Evolutionary conservation across 2,113 vertebrate species (phyloP).

Genomic region (Panthera uncia): DNA sequence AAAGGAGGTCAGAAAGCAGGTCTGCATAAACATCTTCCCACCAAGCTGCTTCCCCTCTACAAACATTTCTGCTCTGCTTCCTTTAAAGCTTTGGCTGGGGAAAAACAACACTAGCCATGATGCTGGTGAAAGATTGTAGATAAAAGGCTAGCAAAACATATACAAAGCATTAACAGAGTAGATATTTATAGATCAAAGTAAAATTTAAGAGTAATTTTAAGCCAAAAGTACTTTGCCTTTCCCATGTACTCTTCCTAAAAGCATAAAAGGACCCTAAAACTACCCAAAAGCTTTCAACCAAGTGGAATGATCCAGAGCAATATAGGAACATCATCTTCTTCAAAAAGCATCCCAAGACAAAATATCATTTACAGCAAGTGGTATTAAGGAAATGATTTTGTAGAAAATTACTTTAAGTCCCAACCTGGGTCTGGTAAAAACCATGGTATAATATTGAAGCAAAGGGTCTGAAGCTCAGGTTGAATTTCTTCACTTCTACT

Average conservation of each 20-base stretch:
- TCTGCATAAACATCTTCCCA: background rate
- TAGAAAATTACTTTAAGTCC: background rate
- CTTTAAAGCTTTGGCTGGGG: background rate
- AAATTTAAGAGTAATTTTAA: slow-evolving; percentile 20
- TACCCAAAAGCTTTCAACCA: slow-evolving; percentile 1
- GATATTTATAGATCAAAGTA: slow-evolving; percentile 35
- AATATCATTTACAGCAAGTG: background rate
- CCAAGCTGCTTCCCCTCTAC: background rate
- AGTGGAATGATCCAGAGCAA: background rate
- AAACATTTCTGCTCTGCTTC: background rate
- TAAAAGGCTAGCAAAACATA: background rate
- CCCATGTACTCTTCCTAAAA: slow-evolving; percentile 17
- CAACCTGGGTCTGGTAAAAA: background rate
- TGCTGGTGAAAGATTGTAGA: background rate
- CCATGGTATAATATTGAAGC: background rate
- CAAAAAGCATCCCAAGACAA: background rate
- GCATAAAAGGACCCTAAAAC: background rate
- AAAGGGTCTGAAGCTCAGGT: background rate
- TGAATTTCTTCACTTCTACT: background rate
- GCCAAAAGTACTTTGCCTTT: slow-evolving; percentile 39
- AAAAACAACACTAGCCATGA: background rate
- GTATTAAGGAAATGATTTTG: background rate
- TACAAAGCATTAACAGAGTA: background rate
- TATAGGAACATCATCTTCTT: background rate
- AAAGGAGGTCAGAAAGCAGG: background rate